Evolutionary conservation across 2,113 vertebrate genomes (phyloP), one percentile per base, ranked within the genome.

Genomic region (Antennarius striatus): DNA sequence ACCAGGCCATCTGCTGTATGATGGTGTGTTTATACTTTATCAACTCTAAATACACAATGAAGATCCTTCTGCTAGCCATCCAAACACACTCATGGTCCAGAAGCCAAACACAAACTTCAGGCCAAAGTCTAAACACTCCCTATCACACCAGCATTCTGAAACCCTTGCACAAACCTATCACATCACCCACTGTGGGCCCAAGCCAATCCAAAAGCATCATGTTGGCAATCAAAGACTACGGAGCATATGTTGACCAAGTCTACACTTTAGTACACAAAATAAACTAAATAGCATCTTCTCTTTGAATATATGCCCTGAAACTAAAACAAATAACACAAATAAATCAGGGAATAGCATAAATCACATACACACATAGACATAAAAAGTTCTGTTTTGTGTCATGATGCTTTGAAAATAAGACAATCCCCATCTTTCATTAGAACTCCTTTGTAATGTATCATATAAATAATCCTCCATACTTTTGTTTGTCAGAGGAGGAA

Each of bases 21-120:
- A 84, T 68, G 57, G 5, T 4, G 11, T 89, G 85, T 89, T 92
- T 90, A 85, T 73, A 88, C 63, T 87, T 68, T 46, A 70, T 83
- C 79, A 87, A 79, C 5, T 65, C 79, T 73, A 88, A 86, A 89
- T 84, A 88, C 72, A 88, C 81, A 89, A 84, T 54, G 79, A 74
- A 62, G 63, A 49, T 75, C 73, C 68, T 85, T 60, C 39, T 83
- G 51, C 56, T 52, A 72, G 55, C 57, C 77, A 77, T 75, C 74
- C 61, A 88, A 82, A 85, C 79, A 86, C 66, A 82, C 68, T 76
- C 5, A 16, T 63, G 49, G 58, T 73, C 58, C 29, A 56, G 36
- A 70, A 70, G 74, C 61, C 63, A 83, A 84, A 82, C 75, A 67
- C 67, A 75, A 84, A 81, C 72, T 58, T 14, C 54, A 62, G 40